A percentile compares a stretch with the other conserved stretches of the same genome.
Evolutionary conservation across 2,888 invertebrate species (phyloP).

Genomic region (Mythimna vitellina): DNA sequence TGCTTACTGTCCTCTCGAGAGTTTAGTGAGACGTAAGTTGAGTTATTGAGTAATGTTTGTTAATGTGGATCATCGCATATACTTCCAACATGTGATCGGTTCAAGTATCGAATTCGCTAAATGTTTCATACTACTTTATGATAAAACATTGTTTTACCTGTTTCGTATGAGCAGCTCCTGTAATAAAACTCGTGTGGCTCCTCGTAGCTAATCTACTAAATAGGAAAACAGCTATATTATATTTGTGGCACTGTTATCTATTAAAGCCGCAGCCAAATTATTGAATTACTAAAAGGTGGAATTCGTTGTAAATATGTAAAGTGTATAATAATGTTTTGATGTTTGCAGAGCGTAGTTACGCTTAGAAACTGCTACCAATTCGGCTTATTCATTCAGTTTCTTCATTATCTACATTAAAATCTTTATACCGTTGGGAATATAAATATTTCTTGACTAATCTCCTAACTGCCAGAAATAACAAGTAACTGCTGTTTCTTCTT

Average conservation of each 20-base stretch:
- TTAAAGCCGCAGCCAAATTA: constrained; percentile 45
- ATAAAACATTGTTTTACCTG: background rate
- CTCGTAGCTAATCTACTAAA: constrained; percentile 18
- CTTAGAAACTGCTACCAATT: constrained; percentile 6
- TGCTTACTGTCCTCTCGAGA: constrained; percentile 33
- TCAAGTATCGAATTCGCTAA: background rate
- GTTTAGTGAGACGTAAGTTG: constrained; percentile 35
- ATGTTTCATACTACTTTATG: constrained; percentile 12
- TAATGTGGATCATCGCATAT: constrained; percentile 29
- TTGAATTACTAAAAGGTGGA: constrained; percentile 56
- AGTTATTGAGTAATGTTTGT: constrained; percentile 25
- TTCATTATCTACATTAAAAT: background rate
- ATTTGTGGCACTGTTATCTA: constrained; percentile 35
- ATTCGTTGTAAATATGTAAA: constrained; percentile 69
- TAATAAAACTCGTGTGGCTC: constrained; percentile 6
- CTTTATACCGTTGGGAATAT: background rate
- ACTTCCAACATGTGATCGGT: constrained; percentile 11
- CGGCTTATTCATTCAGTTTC: background rate
- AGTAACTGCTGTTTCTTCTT: background rate
- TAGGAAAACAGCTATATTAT: constrained; percentile 29
- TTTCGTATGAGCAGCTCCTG: constrained; percentile 7
- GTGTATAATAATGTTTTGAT: constrained; percentile 52
- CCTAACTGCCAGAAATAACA: background rate
- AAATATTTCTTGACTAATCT: background rate
- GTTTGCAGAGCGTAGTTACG: constrained; percentile 29